phyloP scores from a whole-genome alignment of 2,113 vertebrate species.

The Mesoclemmys tuberculata region DNA sequence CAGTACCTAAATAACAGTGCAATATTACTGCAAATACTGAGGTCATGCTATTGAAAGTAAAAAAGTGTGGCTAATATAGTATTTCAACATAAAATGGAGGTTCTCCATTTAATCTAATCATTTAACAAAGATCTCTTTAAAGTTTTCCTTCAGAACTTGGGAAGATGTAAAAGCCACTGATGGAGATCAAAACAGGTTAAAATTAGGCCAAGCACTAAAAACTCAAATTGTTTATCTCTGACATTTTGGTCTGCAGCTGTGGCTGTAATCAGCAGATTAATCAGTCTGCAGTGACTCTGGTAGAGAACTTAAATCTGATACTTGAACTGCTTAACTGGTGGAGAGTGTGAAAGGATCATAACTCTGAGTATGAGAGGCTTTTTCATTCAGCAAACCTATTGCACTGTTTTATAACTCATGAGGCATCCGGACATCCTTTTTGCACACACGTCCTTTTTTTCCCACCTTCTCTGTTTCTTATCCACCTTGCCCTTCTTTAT shows the following conservation, averaged over 20 bases:
- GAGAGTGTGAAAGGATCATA: neutral
- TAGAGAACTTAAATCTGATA: neutral
- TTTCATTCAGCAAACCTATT: neutral
- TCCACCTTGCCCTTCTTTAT: neutral
- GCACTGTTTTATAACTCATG: neutral
- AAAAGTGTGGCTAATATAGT: neutral
- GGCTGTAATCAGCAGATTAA: neutral
- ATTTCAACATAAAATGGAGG: conserved; percentile 1
- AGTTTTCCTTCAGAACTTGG: neutral
- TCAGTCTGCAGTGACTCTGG: neutral
- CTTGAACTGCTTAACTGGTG: neutral
- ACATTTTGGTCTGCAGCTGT: neutral
- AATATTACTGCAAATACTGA: neutral
- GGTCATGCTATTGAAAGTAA: neutral
- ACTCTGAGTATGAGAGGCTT: neutral
- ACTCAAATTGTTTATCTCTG: neutral
- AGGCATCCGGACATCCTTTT: neutral
- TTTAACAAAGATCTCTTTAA: neutral
- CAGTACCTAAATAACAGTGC: neutral
- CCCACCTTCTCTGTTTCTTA: neutral
- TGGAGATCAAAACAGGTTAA: conserved; percentile 23
- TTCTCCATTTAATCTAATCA: neutral
- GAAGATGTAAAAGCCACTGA: neutral
- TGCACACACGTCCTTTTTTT: neutral
- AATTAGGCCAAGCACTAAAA: neutral